Percentiles rank a stretch among this genome's conserved stretches.
Evolutionary conservation across 2,888 invertebrate species (phyloP).

Genomic region (Dinocampus coccinellae): DNA sequence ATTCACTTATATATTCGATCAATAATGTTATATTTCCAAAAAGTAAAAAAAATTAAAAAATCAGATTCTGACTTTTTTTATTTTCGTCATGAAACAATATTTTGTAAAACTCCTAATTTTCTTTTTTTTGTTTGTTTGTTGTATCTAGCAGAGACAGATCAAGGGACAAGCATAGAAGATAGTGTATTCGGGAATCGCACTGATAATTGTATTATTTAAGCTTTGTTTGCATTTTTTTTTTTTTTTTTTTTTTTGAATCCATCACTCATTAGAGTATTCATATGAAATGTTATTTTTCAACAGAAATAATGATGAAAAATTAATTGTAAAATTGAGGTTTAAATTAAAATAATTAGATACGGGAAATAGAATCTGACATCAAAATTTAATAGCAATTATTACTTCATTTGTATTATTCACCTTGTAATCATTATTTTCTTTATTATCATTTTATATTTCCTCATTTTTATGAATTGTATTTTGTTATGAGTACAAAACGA

Average conservation of each 20-base stretch:
- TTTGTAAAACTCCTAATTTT: constrained; percentile 42
- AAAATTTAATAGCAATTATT: constrained; percentile 3
- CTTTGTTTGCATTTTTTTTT: constrained; percentile 21
- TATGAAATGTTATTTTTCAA: background rate
- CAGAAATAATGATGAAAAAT: background rate
- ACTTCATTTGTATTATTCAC: background rate
- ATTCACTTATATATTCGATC: constrained; percentile 1
- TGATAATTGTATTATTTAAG: constrained; percentile 24
- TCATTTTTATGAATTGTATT: constrained; percentile 4
- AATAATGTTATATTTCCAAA: too few species aligned
- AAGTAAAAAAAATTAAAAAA: constrained; percentile 39
- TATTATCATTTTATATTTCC: constrained; percentile 13
- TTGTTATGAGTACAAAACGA: background rate
- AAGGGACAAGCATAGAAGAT: constrained; percentile 67
- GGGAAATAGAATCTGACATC: background rate
- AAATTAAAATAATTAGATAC: background rate
- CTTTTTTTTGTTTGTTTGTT: constrained; percentile 55
- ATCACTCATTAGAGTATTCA: background rate
- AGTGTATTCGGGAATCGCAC: constrained; percentile 48
- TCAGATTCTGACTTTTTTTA: constrained; percentile 45
- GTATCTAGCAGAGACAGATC: constrained; percentile 65
- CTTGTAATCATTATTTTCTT: background rate
- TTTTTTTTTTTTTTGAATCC: constrained; percentile 5
- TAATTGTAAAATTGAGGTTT: background rate
- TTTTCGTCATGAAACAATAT: constrained; percentile 39